Base-by-base conservation (phyloP, 2,888 invertebrate species). In the Agriopis aurantiaria region DNA sequence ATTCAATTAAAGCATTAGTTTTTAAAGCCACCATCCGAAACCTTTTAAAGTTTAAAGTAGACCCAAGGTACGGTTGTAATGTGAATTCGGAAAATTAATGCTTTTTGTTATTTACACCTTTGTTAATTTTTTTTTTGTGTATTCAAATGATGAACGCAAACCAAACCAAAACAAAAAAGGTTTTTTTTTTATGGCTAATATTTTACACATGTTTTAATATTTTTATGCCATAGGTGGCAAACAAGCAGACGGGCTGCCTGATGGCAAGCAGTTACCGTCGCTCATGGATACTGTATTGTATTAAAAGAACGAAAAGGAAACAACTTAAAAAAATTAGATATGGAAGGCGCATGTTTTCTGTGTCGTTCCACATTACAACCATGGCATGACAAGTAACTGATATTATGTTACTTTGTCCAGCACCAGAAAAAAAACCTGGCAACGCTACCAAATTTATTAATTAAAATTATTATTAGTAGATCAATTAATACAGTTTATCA, bases 1-100 rank as follows among this genome's bases (percentile, higher is more conserved):
- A 82, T 78, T 73, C 41, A 14, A 72, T 82, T 88, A 88, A 88
- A 89, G 89, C 90, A 83, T 80, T 68, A 62, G 72, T 59, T 63
- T 68, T 65, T 72, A 71, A 67, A 62, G 62, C 69, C 67, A 73
- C 67, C 71, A 69, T 70, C 69, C 14, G 17, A 57, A 43, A 43
- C 11, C 48, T 58, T 40, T 33, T 14, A 14, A 56, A 14, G n/a
- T 56, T 14, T 43, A 56, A 45, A 17, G n/a, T 43, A 40, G 2
- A 40, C 12, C 53, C 33, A 40, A 55, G 17, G 8, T 33, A 55
- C 11, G 55, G 8, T 33, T 55, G 53, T 40, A 55, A 55, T 11
- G 7, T 52, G 52, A 10, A 52, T 23, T 52, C 11, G 8, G 8
- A 51, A 14, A 51, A 51, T 8, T 0, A 51, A 49, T 9, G 43